Evolutionary conservation across 1,140 invertebrate genomes (phyloP).

Genomic region (Zaprionus gabonicus): DNA sequence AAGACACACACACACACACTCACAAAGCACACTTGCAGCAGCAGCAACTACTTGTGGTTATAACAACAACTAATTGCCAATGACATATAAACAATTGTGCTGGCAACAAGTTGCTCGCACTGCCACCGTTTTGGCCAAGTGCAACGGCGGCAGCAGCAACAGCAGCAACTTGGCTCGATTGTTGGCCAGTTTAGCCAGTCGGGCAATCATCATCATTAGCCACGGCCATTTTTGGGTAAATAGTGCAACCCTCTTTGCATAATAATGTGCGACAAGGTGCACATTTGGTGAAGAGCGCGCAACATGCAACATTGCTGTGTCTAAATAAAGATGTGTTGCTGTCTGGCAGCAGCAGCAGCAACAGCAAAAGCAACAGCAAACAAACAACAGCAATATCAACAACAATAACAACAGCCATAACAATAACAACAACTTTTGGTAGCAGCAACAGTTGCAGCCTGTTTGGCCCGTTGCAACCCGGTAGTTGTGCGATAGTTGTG

Average conservation of each 20-base stretch:
- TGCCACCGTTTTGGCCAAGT: constrained; percentile 53
- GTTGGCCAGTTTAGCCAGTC: constrained; percentile 25
- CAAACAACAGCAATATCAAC: constrained; percentile 4
- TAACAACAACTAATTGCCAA: constrained; percentile 77
- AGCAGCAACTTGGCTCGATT: constrained; percentile 50
- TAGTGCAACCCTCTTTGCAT: constrained; percentile 83
- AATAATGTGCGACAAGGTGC: constrained; percentile 77
- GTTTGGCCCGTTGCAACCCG: constrained; percentile 49
- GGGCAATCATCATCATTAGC: constrained; percentile 82
- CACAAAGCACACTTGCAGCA: constrained; percentile 7
- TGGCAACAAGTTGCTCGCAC: constrained; percentile 56
- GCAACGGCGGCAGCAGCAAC: constrained; percentile 41
- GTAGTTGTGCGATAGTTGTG: constrained; percentile 49
- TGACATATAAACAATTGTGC: constrained; percentile 74
- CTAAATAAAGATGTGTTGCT: constrained; percentile 80
- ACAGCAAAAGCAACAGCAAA: background rate
- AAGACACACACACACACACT: constrained; percentile 15
- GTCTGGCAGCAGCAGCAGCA: constrained; percentile 49
- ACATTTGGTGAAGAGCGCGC: constrained; percentile 81
- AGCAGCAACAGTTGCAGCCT: constrained; percentile 29
- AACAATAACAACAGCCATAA: constrained; percentile 40
- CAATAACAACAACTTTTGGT: constrained; percentile 55
- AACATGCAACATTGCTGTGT: constrained; percentile 81
- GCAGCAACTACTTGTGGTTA: constrained; percentile 32
- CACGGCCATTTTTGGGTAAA: constrained; percentile 82